A percentile compares a stretch with the other conserved stretches of the same genome.
These are phyloP conservation scores for Axinella damicornis DNA, from an alignment of 37 sponge, comb jelly and placozoan species.

Conservation along the genomic window DNA sequence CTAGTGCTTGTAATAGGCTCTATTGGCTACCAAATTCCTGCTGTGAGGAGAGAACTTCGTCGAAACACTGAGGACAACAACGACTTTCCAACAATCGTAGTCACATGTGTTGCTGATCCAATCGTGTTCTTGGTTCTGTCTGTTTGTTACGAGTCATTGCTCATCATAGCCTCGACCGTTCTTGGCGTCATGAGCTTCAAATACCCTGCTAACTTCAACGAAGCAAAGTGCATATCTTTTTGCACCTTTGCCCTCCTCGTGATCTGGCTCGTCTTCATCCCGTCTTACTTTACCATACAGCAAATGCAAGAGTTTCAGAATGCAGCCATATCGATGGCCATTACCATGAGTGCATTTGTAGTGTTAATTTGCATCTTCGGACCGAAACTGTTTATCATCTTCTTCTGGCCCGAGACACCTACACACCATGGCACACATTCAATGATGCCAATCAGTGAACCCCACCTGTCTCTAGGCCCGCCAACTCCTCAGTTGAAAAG, in stretches of 20 bases:
- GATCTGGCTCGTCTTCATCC: constrained; percentile 60
- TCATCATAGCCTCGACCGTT: constrained; percentile 48
- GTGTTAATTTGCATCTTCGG: constrained; percentile 48
- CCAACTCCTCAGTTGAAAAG: no score
- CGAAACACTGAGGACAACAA: background rate
- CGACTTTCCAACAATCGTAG: constrained; percentile 23
- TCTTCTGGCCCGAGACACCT: background rate
- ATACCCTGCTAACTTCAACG: constrained; percentile 62
- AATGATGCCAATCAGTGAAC: no score
- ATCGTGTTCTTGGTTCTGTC: constrained; percentile 7
- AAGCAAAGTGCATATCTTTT: constrained; percentile 49
- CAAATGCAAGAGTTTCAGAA: constrained; percentile 5
- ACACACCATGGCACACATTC: background rate
- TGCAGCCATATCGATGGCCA: constrained; percentile 28
- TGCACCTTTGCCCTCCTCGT: constrained; percentile 48
- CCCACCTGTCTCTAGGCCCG: no score
- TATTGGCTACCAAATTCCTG: background rate
- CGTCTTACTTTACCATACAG: constrained; percentile 9
- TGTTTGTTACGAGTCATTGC: constrained; percentile 34
- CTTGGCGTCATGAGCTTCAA: constrained; percentile 38
- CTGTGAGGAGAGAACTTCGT: background rate
- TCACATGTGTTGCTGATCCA: constrained; percentile 30
- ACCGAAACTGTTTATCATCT: constrained; percentile 50
- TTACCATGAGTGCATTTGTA: constrained; percentile 45
- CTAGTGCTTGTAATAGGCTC: constrained; percentile 40